Evolutionary conservation across 1,140 invertebrate genomes (phyloP), one percentile per base, ranked within the genome.

Genomic region (Aphelenchoides fujianensis): DNA sequence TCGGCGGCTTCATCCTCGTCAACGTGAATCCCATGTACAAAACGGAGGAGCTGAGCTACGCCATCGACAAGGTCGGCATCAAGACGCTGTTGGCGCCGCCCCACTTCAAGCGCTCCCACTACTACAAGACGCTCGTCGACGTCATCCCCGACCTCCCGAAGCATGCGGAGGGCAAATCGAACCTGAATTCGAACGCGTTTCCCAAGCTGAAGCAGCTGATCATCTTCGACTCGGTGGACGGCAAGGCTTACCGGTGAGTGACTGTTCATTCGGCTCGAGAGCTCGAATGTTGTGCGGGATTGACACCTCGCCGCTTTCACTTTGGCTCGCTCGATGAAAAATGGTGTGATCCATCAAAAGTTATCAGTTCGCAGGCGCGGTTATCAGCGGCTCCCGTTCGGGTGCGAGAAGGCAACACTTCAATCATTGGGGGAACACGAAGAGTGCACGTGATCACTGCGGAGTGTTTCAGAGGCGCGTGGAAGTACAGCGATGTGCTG

Each of bases 11-110:
- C 0, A 88, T 94, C 70, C 85, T 91, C 69, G 94, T 92, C 86
- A 89, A 90, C 55, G 88, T 95, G 3, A 97, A 97, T 85, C 93
- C 93, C 0, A 87, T 88, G 0, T 95, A 92, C 80, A 89, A 91
- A 81, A 86, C 88, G 7, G 79, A 86, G 12, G 94, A 97, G 83
- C 70, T 96, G 0, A 88, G 89, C 64, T 94, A 91, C 81, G 90
- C 90, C 55, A 80, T 97, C 2, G 89, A 91, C n/a, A 78, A 77
- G 66, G 80, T 84, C 27, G 80, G 80, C 30, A 78, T 82, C 69
- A 83, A 83, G 72, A 76, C 74, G 7, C 59, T 83, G 9, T 79
- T 83, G 27, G 69, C 76, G 9, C 78, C 82, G 16, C 82, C 81
- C 7, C 59, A 57, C 32, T 83, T 83, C 71, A 84, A 83, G 69